A percentile compares a stretch with the other conserved stretches of the same genome.
phyloP scores from a whole-genome alignment of 2,113 vertebrate genomes.

The Triplophysa dalaica region DNA sequence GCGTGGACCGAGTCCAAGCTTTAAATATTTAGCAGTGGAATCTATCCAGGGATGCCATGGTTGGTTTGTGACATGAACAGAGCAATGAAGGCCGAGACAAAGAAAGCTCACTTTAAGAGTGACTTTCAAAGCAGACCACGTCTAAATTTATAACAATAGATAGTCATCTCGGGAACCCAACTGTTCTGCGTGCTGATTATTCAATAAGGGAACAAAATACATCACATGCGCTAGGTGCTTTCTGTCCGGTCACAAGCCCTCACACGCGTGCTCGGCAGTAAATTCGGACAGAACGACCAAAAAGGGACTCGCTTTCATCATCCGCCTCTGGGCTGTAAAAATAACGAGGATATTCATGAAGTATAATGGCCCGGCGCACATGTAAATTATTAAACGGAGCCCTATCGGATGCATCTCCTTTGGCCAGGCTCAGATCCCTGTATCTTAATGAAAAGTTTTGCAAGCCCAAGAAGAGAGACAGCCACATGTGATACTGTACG shows the following conservation, averaged over 20 bases:
- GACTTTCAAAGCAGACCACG: conserved; percentile 33
- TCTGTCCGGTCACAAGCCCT: not conserved
- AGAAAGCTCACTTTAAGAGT: not conserved
- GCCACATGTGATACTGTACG: conserved; percentile 64
- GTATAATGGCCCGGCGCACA: conserved; percentile 69
- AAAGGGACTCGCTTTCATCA: conserved; percentile 60
- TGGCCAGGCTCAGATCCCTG: conserved; percentile 62
- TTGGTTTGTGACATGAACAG: conserved; percentile 58
- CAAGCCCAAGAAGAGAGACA: conserved; percentile 58
- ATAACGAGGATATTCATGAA: conserved; percentile 74
- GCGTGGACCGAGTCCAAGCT: conserved; percentile 57
- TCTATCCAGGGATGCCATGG: conserved; percentile 58
- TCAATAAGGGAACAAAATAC: not conserved
- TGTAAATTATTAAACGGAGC: conserved; percentile 79
- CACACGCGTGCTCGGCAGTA: conserved; percentile 35
- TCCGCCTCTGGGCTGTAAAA: conserved; percentile 55
- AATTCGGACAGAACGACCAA: conserved; percentile 22
- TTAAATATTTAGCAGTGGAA: conserved; percentile 72
- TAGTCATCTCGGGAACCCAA: not conserved
- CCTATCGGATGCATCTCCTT: conserved; percentile 73
- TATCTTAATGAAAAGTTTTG: conserved; percentile 75
- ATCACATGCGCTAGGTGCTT: not conserved
- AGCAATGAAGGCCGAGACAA: conserved; percentile 39
- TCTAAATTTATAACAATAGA: conserved; percentile 21
- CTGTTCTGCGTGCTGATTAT: not conserved